Conservation (phyloP, 2,797 vertebrate genomes). For the Sebastes diaconus region DNA sequence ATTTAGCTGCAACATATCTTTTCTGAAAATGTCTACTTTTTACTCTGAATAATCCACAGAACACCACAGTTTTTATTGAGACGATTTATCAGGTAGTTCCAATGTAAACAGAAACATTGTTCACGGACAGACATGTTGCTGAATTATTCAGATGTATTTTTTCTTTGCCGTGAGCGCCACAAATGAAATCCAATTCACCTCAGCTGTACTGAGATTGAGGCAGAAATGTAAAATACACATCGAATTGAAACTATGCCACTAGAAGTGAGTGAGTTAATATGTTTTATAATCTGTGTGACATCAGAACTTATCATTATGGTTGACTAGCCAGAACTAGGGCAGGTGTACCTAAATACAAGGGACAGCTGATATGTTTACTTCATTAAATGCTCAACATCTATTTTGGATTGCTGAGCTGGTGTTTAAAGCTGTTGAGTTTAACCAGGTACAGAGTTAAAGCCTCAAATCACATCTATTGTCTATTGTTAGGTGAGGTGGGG, state of each 20-base stretch:
- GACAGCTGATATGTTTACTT: slow-evolving; percentile 6
- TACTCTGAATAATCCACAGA: neutral
- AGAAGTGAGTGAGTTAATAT: no score
- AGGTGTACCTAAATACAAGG: neutral
- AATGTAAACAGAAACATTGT: neutral
- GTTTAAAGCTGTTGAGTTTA: slow-evolving; percentile 26
- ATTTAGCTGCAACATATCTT: neutral
- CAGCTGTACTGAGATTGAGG: neutral
- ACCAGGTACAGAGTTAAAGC: slow-evolving; percentile 27
- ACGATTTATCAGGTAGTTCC: neutral
- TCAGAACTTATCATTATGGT: neutral
- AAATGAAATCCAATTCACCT: neutral
- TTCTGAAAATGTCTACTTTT: neutral
- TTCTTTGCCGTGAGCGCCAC: neutral
- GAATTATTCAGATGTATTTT: neutral
- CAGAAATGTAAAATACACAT: neutral
- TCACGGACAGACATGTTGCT: neutral
- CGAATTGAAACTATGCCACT: neutral
- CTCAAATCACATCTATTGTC: slow-evolving; percentile 57
- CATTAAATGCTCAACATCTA: slow-evolving; percentile 8
- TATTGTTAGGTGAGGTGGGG: slow-evolving; percentile 48
- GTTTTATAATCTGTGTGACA: neutral
- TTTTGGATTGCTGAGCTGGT: slow-evolving; percentile 12
- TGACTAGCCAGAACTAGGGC: neutral
- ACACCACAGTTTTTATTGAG: neutral